A percentile compares a stretch with the other conserved stretches of the same genome.
These are phyloP conservation scores for Parus major DNA, from an alignment of 2,113 vertebrate species.

Conservation along the genomic window DNA sequence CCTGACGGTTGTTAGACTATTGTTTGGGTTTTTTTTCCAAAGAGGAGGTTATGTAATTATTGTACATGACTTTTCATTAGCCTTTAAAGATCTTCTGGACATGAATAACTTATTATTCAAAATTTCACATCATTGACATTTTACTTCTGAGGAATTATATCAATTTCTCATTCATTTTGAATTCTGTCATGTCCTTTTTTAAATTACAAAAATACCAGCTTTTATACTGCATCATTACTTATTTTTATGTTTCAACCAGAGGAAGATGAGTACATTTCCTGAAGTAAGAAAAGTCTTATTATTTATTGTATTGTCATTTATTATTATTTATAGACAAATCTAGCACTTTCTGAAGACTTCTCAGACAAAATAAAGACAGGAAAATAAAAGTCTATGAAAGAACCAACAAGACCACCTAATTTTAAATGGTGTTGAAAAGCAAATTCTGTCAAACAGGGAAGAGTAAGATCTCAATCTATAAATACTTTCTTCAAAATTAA, in stretches of 20 bases:
- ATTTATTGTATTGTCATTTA: background rate
- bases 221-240: background rate
- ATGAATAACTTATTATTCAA: conserved; percentile 8
- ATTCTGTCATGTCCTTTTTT: background rate
- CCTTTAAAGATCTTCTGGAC: background rate
- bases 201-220: background rate
- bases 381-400: background rate
- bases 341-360: background rate
- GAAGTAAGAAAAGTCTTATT: background rate
- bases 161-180: background rate
- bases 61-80: background rate
- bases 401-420: background rate
- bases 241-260: background rate
- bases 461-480: background rate
- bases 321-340: background rate
- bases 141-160: background rate
- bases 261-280: background rate
- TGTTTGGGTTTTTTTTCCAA: background rate
- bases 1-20: background rate
- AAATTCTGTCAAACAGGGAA: background rate
- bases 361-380: background rate
- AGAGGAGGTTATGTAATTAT: background rate
- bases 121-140: background rate
- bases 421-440: background rate
- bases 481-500: background rate